Base-by-base conservation (phyloP, 2,888 invertebrate genomes). In the Trissonchulus latispiculum region DNA sequence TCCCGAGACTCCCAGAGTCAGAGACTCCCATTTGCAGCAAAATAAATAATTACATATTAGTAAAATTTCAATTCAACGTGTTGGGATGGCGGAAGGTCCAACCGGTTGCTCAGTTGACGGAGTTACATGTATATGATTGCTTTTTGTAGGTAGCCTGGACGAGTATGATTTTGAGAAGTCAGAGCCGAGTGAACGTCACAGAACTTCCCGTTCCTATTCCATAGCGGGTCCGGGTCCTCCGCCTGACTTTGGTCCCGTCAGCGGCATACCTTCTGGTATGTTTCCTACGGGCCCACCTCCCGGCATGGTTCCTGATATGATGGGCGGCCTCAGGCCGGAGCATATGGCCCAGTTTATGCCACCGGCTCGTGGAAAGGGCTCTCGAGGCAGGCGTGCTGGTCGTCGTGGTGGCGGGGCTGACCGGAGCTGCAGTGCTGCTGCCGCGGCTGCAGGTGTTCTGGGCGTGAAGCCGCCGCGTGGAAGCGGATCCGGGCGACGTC, bases 151-250 rank as follows among this genome's bases (percentile, higher is more conserved):
- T 33, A 28, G 66, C 32, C 28, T 15, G 8, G 66, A 64, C 66
- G 66, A 64, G 28, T 64, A 15, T 64, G 66, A 64, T n/a, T 64
- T 64, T n/a, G 66, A 64, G 8, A 64, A 32, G 31, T 64, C 66
- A 15, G 66, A 64, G 66, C 66, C 66, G 35, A 64, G 32, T 33
- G 66, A 64, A 64, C 48, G 48, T 8, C 8, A 48, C 23, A 8
- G 48, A 15, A 8, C 23, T 8, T 23, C 8, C 8, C 48, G 48
- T 48, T 48, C 48, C 48, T 48, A 48, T 48, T 48, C 48, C 8
- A 23, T 48, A 23, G 48, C 48, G 8, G 48, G 48, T 15, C n/a
- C n/a, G n/a, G n/a, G n/a, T n/a, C n/a, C n/a, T n/a, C n/a, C n/a
- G n/a, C 48, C 48, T 23, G 48, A 48, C 8, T 48, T 48, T 48